Base-by-base conservation (phyloP, 1,140 invertebrate genomes). In the Trichonephila inaurata region DNA sequence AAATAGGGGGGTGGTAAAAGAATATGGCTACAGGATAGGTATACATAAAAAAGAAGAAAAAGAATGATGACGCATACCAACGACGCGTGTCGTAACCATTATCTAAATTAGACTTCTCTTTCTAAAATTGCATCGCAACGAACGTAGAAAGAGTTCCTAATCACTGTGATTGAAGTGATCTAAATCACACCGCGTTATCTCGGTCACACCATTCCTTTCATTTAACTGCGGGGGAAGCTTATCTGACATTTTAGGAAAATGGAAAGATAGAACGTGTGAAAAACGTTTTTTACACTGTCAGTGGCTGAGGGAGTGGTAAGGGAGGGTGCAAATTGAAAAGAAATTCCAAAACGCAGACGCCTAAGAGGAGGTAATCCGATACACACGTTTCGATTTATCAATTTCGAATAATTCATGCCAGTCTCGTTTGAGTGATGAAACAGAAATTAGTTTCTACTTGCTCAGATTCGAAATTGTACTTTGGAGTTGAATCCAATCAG, bases 81-180 rank as follows among this genome's bases (percentile, higher is more conserved):
- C 10, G 66, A 28, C 72, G 28, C 72, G 33, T 77, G 72, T 77
- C 16, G 28, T 28, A 5, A 18, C 72, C 72, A 77, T 77, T 77
- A 77, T 40, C 72, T 33, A 77, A 77, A 77, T 77, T 77, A 77
- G 72, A 77, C 72, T 69, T 69, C 66, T 69, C 72, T 33, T 10
- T 19, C 69, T 33, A 33, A 77, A 77, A 77, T 77, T 40, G 72
- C 72, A 18, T 77, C 72, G 12, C 72, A 3, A 1, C 33, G 16
- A 77, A 77, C 72, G 33, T 5, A 40, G 33, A 77, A 77, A 77
- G 72, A 77, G 72, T 77, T 77, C 72, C 72, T 77, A 40, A 77
- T 77, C 72, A 77, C 72, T 33, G 28, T 77, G 72, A 77, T 77
- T 77, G 72, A 77, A 77, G 28, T 33, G 28, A 40, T 18, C 72